Evolutionary conservation across 2,113 vertebrate species (phyloP), one percentile per base, ranked within the genome.

Genomic region (Calyptomena viridis): DNA sequence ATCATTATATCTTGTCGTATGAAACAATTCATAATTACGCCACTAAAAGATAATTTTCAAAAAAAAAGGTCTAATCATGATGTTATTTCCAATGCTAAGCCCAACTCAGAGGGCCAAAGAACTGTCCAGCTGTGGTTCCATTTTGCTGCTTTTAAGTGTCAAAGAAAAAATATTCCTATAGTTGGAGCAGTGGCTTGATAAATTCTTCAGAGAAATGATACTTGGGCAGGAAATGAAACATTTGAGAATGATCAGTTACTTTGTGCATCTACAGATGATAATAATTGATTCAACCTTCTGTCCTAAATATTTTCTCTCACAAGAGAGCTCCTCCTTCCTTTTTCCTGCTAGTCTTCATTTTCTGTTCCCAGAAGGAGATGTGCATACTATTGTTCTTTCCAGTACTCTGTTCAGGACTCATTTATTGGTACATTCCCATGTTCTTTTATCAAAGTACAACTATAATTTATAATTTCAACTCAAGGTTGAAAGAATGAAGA

Each of bases 401-500:
- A 52, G 27, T 39, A 22, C 30, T 72, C 59, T 56, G 37, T 21
- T 78, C 66, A 42, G 23, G 13, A 83, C 28, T 30, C 17, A 40
- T 73, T 87, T 81, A 73, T 59, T 46, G 40, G 47, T 63, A 88
- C 37, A 20, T 16, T 22, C 30, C 56, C 55, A 5, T 39, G 30
- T 60, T 69, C 37, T 77, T 89, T 90, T 52, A 90, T 79, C 64
- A 46, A 72, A 88, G n/a, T 49, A 84, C 62, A 59, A 73, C 22
- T 22, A 47, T 22, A 53, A 89, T 80, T 87, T 89, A 63, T 11
- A 42, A 58, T 47, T 91, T 67, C 64, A 85, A 71, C 73, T 94
- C 94, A 94, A 95, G 80, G 80, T 14, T 80, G 73, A 89, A 93
- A 87, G 79, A 90, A 91, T 33, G 59, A 88, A 40, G 72, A 91